Base-by-base conservation (phyloP, 2,113 vertebrate species). In the Salvator merianae region DNA sequence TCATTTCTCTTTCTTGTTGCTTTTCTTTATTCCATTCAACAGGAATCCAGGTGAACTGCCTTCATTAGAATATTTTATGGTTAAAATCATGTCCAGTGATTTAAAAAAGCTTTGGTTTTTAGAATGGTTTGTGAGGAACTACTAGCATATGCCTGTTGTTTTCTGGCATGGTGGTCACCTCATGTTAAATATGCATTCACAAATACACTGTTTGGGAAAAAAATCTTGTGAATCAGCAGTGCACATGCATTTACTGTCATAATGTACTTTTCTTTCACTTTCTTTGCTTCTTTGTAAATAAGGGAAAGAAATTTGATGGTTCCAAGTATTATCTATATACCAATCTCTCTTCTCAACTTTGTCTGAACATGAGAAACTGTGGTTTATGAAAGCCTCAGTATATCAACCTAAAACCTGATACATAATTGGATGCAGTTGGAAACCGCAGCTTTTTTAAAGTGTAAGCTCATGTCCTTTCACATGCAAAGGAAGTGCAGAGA, bases 1-100 rank as follows among this genome's bases (percentile, higher is more conserved):
- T 59, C 69, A 82, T 3, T 5, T 62, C 47, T 80, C 87, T 26
- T 69, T 50, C 26, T 38, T 86, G 55, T 83, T 83, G 63, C 14
- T 34, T 79, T 81, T 69, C 47, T 34, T 82, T 68, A 38, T 34
- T 20, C 22, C 40, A 36, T 34, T 55, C 30, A 47, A 18, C 30
- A 28, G 32, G 26, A 85, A 38, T 71, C 55, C 55, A 65, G 55
- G 59, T 79, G 53, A 63, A 50, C 77, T 73, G 83, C 77, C 83
- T 85, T 85, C 77, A 65, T 50, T 81, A 30, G 59, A 65, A 72
- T 32, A 26, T 78, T 40, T 59, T 69, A 28, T 77, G 12, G 63
- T 78, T 62, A 59, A 55, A 40, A n/a, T 32, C 26, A 72, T 75
- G 28, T 68, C 73, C 47, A 10, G 12, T 47, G 20, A 59, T 77